These are phyloP conservation scores for Mycogona germanica DNA, from an alignment of 2,888 invertebrate genomes.

Conservation along the genomic window DNA sequence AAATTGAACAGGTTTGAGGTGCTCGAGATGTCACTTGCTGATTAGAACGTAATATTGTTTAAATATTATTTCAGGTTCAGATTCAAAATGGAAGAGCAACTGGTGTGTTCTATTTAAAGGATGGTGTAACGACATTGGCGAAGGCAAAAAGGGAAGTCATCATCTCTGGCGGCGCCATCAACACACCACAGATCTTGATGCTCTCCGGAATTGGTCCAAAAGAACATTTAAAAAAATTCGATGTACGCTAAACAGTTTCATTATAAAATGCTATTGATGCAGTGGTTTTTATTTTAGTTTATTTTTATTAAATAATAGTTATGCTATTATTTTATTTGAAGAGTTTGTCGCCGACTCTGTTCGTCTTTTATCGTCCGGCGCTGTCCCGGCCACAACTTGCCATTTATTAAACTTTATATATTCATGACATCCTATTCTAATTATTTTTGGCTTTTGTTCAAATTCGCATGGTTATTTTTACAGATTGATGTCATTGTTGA, in stretches of 20 bases:
- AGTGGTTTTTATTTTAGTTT: not conserved
- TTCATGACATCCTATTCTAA: not conserved
- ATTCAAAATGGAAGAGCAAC: not conserved
- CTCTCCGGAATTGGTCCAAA: conserved; percentile 22
- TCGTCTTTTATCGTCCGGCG: too few species aligned
- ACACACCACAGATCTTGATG: conserved; percentile 6
- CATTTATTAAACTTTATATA: not conserved
- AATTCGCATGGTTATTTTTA: not conserved
- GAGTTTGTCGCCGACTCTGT: too few species aligned
- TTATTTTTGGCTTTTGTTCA: not conserved
- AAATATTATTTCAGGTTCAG: too few species aligned
- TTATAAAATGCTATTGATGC: not conserved
- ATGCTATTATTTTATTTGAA: too few species aligned
- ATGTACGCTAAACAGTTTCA: not conserved
- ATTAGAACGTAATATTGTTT: too few species aligned
- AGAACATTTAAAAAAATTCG: conserved; percentile 11
- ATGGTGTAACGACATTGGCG: not conserved
- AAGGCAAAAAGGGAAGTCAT: conserved; percentile 7
- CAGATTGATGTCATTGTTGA: conserved; percentile 52
- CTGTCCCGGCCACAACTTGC: not conserved
- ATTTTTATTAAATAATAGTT: not conserved
- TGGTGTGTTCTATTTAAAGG: not conserved
- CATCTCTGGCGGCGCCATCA: conserved; percentile 9
- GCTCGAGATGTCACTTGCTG: too few species aligned
- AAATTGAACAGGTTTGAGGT: too few species aligned